Evolutionary conservation across 2,797 vertebrate genomes (phyloP).

Genomic region (Siniperca undulata): DNA sequence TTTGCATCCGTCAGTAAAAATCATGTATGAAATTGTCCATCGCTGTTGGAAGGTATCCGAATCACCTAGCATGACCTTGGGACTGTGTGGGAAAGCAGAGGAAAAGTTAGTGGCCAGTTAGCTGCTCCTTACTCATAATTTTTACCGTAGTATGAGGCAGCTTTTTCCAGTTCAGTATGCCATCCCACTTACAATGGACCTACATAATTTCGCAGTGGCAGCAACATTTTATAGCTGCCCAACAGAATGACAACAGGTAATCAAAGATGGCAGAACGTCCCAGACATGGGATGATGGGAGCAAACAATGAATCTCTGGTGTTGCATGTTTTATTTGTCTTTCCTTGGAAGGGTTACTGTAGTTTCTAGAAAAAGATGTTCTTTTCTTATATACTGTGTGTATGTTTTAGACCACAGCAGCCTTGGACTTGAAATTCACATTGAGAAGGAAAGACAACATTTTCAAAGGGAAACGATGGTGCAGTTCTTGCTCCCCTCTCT

Average conservation of each 20-base stretch:
- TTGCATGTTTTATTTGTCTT: conserved; percentile 46
- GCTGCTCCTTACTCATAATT: conserved; percentile 44
- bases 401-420: conserved; percentile 51
- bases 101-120: neutral
- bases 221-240: conserved; percentile 23
- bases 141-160: conserved; percentile 10
- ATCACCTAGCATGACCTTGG: conserved; percentile 38
- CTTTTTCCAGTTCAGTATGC: conserved; percentile 39
- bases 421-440: conserved; percentile 42
- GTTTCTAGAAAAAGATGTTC: neutral
- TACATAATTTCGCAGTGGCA: conserved; percentile 32
- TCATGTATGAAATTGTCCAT: conserved; percentile 13
- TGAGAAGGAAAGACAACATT: conserved; percentile 36
- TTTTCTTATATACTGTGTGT: conserved; percentile 42
- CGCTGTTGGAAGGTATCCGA: conserved; percentile 1
- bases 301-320: conserved; percentile 39
- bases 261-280: conserved; percentile 5
- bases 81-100: conserved; percentile 47
- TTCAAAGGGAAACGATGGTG: conserved; percentile 53
- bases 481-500: conserved; percentile 47
- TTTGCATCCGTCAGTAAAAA: conserved; percentile 37
- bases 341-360: conserved; percentile 9
- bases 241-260: conserved; percentile 37
- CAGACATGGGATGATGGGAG: conserved; percentile 28
- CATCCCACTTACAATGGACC: conserved; percentile 19